phyloP scores from a whole-genome alignment of 2,888 invertebrate species.

The Noctua pronuba region DNA sequence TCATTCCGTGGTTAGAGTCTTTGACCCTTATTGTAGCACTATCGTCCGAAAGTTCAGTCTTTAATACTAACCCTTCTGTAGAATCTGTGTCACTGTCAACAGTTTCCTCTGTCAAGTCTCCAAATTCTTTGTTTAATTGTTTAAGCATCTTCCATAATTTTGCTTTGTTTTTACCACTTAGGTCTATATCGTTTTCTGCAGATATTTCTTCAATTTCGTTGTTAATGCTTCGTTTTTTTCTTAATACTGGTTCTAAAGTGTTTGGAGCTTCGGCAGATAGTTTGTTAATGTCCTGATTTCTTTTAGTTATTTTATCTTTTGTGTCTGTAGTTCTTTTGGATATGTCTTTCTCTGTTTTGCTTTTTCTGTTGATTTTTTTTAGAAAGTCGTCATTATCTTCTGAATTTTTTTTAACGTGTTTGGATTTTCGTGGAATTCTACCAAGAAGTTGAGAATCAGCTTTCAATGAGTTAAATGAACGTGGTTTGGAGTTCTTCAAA shows the following conservation, averaged over 20 bases:
- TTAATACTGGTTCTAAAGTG: slow-evolving; percentile 29
- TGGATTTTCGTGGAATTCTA: slow-evolving; percentile 48
- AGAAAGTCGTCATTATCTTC: slow-evolving; percentile 50
- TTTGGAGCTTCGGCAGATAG: slow-evolving; percentile 46
- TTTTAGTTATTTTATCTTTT: slow-evolving; percentile 30
- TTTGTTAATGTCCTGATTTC: slow-evolving; percentile 35
- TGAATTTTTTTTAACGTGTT: slow-evolving; percentile 47
- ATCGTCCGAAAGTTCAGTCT: slow-evolving; percentile 76
- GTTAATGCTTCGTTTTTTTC: slow-evolving; percentile 55
- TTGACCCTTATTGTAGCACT: slow-evolving; percentile 72
- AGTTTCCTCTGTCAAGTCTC: slow-evolving; percentile 71
- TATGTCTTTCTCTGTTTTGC: slow-evolving; percentile 32
- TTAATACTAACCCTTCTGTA: slow-evolving; percentile 67
- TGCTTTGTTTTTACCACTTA: slow-evolving; percentile 67
- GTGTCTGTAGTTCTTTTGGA: slow-evolving; percentile 24
- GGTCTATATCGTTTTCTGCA: slow-evolving; percentile 77
- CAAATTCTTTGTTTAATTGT: slow-evolving; percentile 76
- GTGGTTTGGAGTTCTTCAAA: slow-evolving; percentile 53
- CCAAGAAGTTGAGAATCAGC: slow-evolving; percentile 30
- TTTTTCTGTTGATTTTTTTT: slow-evolving; percentile 41
- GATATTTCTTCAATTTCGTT: slow-evolving; percentile 64
- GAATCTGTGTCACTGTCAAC: slow-evolving; percentile 62
- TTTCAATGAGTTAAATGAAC: slow-evolving; percentile 22
- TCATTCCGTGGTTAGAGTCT: slow-evolving; percentile 74
- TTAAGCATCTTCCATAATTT: slow-evolving; percentile 77